Evolutionary conservation across 1,140 invertebrate genomes (phyloP).

Genomic region (Hypsibius dujardini): DNA sequence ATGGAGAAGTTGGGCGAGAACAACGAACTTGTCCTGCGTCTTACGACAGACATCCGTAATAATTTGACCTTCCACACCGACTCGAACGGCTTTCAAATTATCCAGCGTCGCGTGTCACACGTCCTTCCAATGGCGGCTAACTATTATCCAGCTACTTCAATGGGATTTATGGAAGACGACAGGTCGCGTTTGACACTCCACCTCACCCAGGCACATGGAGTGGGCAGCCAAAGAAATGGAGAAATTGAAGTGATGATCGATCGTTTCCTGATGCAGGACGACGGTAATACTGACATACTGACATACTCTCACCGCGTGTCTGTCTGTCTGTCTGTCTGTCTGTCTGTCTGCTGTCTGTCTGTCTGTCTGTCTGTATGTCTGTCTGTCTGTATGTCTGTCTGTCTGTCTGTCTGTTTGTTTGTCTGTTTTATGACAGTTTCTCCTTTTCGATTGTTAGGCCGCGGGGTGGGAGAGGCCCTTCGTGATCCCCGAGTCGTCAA

Average conservation of each 20-base stretch:
- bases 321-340: background rate
- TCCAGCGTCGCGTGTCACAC: slow-evolving; percentile 38
- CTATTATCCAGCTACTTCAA: background rate
- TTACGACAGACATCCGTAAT: slow-evolving; percentile 56
- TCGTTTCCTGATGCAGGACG: background rate
- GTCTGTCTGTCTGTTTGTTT: background rate
- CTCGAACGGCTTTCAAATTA: slow-evolving; percentile 82
- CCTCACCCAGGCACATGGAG: background rate
- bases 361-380: too few species aligned
- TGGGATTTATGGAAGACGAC: background rate
- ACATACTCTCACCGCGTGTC: background rate
- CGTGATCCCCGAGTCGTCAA: background rate
- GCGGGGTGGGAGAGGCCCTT: background rate
- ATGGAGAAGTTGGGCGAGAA: slow-evolving; percentile 53
- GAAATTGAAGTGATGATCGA: slow-evolving; percentile 9
- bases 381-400: too few species aligned
- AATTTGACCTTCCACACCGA: slow-evolving; percentile 73
- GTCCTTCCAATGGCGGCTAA: background rate
- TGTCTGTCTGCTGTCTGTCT: background rate
- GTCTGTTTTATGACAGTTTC: background rate
- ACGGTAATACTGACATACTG: background rate
- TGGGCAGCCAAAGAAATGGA: background rate
- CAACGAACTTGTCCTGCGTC: slow-evolving; percentile 68
- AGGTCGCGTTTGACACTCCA: background rate
- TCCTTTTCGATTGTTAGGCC: background rate